A percentile compares a stretch with the other conserved stretches of the same genome.
These are phyloP conservation scores for Lucinisca nassula DNA, from an alignment of 2,888 invertebrate genomes.

Conservation along the genomic window DNA sequence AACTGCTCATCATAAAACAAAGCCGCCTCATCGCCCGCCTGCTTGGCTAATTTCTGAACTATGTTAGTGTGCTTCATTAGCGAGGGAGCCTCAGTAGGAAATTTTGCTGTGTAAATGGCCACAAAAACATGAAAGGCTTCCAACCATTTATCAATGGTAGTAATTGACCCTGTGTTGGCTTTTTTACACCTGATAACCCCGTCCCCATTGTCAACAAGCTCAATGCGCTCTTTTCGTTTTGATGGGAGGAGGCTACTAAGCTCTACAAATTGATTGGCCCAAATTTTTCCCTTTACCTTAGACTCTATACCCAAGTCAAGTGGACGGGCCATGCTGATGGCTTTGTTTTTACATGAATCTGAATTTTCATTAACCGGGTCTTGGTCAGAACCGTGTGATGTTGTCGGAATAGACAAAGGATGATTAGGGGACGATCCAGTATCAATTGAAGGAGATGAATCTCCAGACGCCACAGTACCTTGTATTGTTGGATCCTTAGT, in stretches of 20 bases:
- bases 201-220: neutral
- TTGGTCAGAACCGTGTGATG: neutral
- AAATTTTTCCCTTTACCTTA: neutral
- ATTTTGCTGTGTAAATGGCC: neutral
- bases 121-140: conserved; percentile 1
- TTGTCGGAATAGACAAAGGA: neutral
- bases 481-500: neutral
- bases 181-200: neutral
- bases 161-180: neutral
- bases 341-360: neutral
- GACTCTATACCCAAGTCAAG: neutral
- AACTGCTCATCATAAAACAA: neutral
- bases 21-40: neutral
- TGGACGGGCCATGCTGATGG: neutral
- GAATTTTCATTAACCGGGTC: neutral
- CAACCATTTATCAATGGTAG: neutral
- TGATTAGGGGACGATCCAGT: neutral
- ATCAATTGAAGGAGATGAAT: neutral
- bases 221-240: neutral
- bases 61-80: neutral
- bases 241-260: neutral
- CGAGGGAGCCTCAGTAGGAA: neutral
- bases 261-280: neutral
- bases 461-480: neutral
- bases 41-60: neutral